Base-by-base conservation (phyloP, 2,113 vertebrate genomes). In the Physeter macrocephalus region DNA sequence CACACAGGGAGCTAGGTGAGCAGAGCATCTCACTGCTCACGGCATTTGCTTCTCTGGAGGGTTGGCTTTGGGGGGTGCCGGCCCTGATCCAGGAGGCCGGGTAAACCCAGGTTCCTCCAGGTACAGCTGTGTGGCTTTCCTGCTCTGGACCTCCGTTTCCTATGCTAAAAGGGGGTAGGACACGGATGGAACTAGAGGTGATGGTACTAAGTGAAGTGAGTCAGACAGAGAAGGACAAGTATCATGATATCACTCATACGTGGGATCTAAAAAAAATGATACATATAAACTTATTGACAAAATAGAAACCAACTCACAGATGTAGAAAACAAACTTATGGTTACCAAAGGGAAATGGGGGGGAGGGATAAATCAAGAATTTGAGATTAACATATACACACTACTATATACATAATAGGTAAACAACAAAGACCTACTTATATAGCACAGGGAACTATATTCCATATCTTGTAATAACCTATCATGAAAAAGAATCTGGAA, bases 51-150 rank as follows among this genome's bases (percentile, higher is more conserved):
- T 36, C 17, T 5, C 2, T 18, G 15, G 36, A 6, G 43, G 1
- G 6, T 18, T 6, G 13, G 5, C 0, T 17, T 17, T 10, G 1
- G 3, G 5, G 0, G 3, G 4, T 3, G 18, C 72, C 13, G 0
- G 21, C 5, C 4, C 34, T 6, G 23, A 11, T 21, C 20, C 1
- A 9, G 4, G 20, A 52, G 54, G 1, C 31, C 1, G 1, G 1
- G 34, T 23, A 4, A 6, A 4, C 8, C 17, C 15, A 52, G 6
- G 2, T 0, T 41, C 31, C 4, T 6, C 3, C 39, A 29, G 34
- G 17, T 6, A 13, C 17, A 1, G 5, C 15, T 5, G 3, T 15
- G 3, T 21, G 15, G 13, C n/a, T 49, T 18, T 8, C 27, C 21
- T 21, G 54, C n/a, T 41, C 23, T 4, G 0, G 0, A 15, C 81